Evolutionary conservation across 2,797 vertebrate species (phyloP).

Genomic region (Aulostomus chinensis): DNA sequence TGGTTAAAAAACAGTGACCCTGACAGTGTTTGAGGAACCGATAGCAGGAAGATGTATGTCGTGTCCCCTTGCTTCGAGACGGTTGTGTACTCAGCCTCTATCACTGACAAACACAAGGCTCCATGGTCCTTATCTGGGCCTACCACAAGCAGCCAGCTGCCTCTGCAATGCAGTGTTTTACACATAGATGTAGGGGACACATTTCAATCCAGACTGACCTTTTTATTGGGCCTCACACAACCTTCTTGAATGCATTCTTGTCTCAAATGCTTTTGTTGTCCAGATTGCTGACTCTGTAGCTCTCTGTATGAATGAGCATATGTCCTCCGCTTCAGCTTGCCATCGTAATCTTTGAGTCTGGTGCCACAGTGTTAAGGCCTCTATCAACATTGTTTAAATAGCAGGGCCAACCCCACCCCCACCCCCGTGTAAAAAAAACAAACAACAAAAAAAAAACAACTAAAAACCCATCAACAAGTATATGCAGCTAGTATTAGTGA

Average conservation of each 20-base stretch:
- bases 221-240: conserved; percentile 46
- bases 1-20: conserved; percentile 42
- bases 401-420: too few relatives aligned
- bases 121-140: conserved; percentile 68
- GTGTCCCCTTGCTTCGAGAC: conserved; percentile 45
- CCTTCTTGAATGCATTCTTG: conserved; percentile 12
- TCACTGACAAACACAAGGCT: conserved; percentile 65
- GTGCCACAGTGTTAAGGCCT: too few relatives aligned
- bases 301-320: conserved; percentile 1
- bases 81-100: conserved; percentile 62
- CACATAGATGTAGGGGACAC: conserved; percentile 49
- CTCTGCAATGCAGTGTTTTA: conserved; percentile 78
- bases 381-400: too few relatives aligned
- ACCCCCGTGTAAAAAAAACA: too few relatives aligned
- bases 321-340: too few relatives aligned
- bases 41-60: conserved; percentile 62
- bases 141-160: conserved; percentile 69
- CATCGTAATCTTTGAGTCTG: too few relatives aligned
- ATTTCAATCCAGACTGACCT: conserved; percentile 59
- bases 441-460: too few relatives aligned
- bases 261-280: conserved; percentile 26
- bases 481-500: too few relatives aligned
- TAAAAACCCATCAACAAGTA: too few relatives aligned
- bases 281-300: conserved; percentile 3
- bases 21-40: conserved; percentile 61